Base-by-base conservation (phyloP, 2,797 vertebrate genomes). In the Pteronotus mesoamericanus region DNA sequence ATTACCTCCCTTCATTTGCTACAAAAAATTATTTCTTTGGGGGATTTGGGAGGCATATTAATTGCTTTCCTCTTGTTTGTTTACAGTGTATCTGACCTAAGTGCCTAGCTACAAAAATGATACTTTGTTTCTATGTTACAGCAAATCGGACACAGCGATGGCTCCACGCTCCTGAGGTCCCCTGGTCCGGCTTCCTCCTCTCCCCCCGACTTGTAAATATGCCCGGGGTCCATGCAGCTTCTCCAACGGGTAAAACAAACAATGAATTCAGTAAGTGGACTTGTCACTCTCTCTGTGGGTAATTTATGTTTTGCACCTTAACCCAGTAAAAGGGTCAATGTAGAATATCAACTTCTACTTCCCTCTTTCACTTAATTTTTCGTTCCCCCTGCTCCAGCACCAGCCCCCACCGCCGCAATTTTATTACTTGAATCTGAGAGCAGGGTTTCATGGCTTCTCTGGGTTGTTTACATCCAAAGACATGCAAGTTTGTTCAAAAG, bases 231-330 rank as follows among this genome's bases (percentile, higher is more conserved):
- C 84, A 71, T 26, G 66, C 84, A 59, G 88, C 71, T 85, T 84
- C 85, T 82, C 78, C 96, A 91, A 53, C 69, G 91, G 86, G 96
- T 66, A 88, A 91, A 95, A 92, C 74, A 95, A 96, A 87, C 89
- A 84, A 96, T 92, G 96, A 96, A 94, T 84, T 95, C 88, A 91
- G 74, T 69, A 85, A 89, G 86, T 72, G 75, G 77, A 82, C 96
- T 44, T 82, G 94, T 66, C 75, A 44, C 64, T 74, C 48, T 84
- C 59, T 22, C 2, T 16, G 53, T 22, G 64, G 80, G 46, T 86
- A 82, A 90, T 74, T 93, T 82, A 39, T 46, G 55, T 32, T 69
- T 59, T 32, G 42, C 22, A 51, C 84, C 39, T 83, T 87, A 68
- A 61, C 71, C 75, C 72, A 1, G 32, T 26, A 75, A 95, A 82